Conservation (phyloP, 2,888 invertebrate species). For the Idaea dimidiata region DNA sequence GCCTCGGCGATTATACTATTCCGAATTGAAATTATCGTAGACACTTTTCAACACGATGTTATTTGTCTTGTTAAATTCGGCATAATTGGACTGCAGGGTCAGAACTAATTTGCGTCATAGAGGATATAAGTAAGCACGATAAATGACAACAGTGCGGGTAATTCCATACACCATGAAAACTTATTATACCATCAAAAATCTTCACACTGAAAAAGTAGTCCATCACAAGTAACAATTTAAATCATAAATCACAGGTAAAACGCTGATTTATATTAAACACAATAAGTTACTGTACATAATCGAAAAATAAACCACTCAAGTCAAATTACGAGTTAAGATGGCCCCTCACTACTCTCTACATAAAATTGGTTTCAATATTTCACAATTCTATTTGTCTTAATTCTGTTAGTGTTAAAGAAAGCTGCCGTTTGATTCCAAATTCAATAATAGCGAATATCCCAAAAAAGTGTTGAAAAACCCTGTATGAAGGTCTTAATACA, state of each 20-base stretch:
- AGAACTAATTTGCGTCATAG: background rate
- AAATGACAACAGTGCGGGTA: constrained; percentile 33
- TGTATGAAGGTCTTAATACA: background rate
- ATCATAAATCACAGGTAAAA: constrained; percentile 68
- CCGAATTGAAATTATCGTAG: too few species aligned
- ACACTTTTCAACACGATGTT: too few species aligned
- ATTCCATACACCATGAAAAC: constrained; percentile 36
- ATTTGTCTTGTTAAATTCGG: too few species aligned
- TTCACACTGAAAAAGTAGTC: constrained; percentile 50
- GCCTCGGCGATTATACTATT: too few species aligned
- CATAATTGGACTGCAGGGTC: too few species aligned
- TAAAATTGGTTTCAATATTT: background rate
- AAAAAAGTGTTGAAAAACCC: too few species aligned
- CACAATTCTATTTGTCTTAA: background rate
- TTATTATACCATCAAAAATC: constrained; percentile 44
- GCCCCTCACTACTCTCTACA: background rate
- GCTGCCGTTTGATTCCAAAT: background rate
- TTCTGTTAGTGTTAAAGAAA: background rate
- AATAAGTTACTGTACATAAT: constrained; percentile 77
- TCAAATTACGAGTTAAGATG: constrained; percentile 33
- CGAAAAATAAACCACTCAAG: constrained; percentile 63
- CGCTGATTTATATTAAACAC: constrained; percentile 61
- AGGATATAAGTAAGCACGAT: constrained; percentile 21
- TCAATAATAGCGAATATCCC: too few species aligned
- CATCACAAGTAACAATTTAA: constrained; percentile 66